Evolutionary conservation across 2,888 invertebrate genomes (phyloP).

Genomic region (Metallyticus violacea): DNA sequence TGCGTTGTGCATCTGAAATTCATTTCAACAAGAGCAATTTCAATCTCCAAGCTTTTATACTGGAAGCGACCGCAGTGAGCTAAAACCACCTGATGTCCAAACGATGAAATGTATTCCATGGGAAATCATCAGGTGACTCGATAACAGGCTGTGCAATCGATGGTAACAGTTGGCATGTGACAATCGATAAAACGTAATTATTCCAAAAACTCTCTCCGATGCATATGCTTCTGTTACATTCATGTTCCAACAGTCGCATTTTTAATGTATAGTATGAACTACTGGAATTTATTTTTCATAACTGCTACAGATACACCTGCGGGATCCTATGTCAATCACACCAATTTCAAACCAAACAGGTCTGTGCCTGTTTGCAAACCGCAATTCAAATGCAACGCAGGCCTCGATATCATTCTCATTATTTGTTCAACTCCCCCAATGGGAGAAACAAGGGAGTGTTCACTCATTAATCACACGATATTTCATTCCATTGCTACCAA

Average conservation of each 20-base stretch:
- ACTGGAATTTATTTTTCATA: neutral
- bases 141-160: neutral
- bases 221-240: neutral
- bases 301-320: neutral
- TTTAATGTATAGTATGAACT: neutral
- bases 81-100: neutral
- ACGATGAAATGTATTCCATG: neutral
- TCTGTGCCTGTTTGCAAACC: neutral
- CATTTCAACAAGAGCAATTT: too few relatives aligned
- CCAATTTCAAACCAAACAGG: neutral
- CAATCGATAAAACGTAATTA: neutral
- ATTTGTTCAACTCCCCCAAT: neutral
- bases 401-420: neutral
- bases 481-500: neutral
- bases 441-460: neutral
- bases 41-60: too few relatives aligned
- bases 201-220: neutral
- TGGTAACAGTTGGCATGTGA: neutral
- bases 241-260: too few relatives aligned
- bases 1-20: too few relatives aligned
- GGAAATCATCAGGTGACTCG: neutral
- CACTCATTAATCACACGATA: neutral
- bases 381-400: neutral
- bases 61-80: too few relatives aligned
- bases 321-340: neutral